A percentile compares a stretch with the other conserved stretches of the same genome.
phyloP scores from a whole-genome alignment of 2,888 invertebrate genomes.

The Hydraecia micacea region DNA sequence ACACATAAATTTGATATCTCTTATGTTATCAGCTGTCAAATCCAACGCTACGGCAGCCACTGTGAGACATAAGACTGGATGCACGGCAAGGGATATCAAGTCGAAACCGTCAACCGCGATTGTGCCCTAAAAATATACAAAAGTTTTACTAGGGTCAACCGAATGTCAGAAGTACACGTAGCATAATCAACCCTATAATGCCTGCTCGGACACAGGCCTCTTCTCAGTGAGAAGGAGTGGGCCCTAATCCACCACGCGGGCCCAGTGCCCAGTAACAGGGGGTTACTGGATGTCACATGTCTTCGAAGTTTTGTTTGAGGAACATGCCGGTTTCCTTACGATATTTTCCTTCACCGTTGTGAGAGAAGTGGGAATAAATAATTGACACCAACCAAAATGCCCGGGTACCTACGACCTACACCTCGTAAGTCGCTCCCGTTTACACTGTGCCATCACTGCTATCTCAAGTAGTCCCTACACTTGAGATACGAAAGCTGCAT shows the following conservation, averaged over 20 bases:
- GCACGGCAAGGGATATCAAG: too few relatives aligned
- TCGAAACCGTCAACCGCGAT: background rate
- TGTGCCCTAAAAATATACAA: background rate
- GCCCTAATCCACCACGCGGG: too few relatives aligned
- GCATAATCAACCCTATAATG: background rate
- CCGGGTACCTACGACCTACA: too few relatives aligned
- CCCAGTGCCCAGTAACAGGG: too few relatives aligned
- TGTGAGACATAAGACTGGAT: background rate
- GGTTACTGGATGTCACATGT: background rate
- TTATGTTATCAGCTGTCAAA: background rate
- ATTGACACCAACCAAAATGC: too few relatives aligned
- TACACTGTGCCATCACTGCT: background rate
- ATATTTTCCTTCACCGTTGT: background rate
- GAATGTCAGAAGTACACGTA: background rate
- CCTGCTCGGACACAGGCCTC: background rate
- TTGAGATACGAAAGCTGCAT: background rate
- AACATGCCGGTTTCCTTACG: background rate
- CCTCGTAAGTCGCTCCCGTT: background rate
- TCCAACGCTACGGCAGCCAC: background rate
- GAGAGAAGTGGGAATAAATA: background rate
- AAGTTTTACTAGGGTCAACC: background rate
- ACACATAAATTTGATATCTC: background rate
- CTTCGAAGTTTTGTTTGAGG: background rate
- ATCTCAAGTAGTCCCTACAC: background rate
- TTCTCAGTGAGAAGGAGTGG: too few relatives aligned